Evolutionary conservation across 1,140 invertebrate genomes (phyloP).

Genomic region (Drepana arcuata): DNA sequence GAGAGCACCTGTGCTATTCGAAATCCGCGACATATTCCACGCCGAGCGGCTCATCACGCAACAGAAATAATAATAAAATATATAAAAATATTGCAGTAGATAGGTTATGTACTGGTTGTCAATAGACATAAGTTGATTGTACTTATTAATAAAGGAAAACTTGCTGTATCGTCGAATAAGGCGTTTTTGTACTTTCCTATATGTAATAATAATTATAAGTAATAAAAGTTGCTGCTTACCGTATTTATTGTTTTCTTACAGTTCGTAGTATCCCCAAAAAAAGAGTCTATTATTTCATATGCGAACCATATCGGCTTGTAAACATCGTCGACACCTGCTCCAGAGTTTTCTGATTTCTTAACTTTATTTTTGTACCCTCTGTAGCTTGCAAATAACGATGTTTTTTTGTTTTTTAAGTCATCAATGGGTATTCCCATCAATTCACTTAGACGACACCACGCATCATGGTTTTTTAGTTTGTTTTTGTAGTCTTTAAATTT

Average conservation of each 20-base stretch:
- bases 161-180: neutral
- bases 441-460: slow-evolving; percentile 5
- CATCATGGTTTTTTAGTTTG: slow-evolving; percentile 8
- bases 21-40: slow-evolving; percentile 4
- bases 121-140: neutral
- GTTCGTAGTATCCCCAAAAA: neutral
- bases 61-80: slow-evolving; percentile 16
- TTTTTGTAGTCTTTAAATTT: slow-evolving; percentile 8
- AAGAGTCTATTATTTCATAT: slow-evolving; percentile 19
- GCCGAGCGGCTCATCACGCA: slow-evolving; percentile 9
- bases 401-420: slow-evolving; percentile 8
- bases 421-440: slow-evolving; percentile 8
- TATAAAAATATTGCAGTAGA: neutral
- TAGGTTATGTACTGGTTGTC: neutral
- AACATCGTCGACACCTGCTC: slow-evolving; percentile 20
- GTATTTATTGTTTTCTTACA: neutral
- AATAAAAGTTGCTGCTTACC: neutral
- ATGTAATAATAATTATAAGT: neutral
- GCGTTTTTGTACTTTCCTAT: neutral
- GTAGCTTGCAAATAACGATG: slow-evolving; percentile 8
- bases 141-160: neutral
- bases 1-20: slow-evolving; percentile 7
- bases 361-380: slow-evolving; percentile 7
- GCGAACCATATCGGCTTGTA: slow-evolving; percentile 36
- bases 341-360: slow-evolving; percentile 11